Evolutionary conservation across 2,888 invertebrate genomes (phyloP).

Genomic region (Shargacucullia verbasci): DNA sequence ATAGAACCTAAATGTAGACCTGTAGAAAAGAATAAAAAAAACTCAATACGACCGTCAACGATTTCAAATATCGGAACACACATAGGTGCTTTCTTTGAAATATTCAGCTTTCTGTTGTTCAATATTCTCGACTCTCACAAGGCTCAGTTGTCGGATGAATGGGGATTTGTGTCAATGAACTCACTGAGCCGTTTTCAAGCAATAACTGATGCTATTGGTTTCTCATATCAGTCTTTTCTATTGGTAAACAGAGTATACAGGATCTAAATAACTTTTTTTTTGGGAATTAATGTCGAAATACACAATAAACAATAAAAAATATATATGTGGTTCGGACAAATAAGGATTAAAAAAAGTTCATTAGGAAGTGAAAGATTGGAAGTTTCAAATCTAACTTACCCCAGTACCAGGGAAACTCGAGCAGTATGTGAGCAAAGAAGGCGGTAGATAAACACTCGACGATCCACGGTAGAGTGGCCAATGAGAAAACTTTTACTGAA

Average conservation of each 20-base stretch:
- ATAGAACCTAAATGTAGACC: slow-evolving; percentile 94
- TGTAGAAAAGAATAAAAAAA: slow-evolving; percentile 58
- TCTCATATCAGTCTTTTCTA: slow-evolving; percentile 37
- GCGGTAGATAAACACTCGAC: slow-evolving; percentile 83
- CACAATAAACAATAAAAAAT: no score
- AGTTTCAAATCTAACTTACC: slow-evolving; percentile 71
- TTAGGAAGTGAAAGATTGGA: slow-evolving; percentile 25
- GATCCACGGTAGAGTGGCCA: slow-evolving; percentile 85
- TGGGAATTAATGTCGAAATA: slow-evolving; percentile 18
- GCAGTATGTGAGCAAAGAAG: slow-evolving; percentile 79
- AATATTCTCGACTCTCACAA: slow-evolving; percentile 40
- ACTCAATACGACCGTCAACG: slow-evolving; percentile 5
- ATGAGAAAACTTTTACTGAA: slow-evolving; percentile 83
- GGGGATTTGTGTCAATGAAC: slow-evolving; percentile 54
- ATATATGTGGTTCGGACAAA: slow-evolving; percentile 4
- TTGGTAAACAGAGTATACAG: slow-evolving; percentile 20
- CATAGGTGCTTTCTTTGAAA: slow-evolving; percentile 30
- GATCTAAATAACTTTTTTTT: slow-evolving; percentile 30
- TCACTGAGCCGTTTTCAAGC: slow-evolving; percentile 45
- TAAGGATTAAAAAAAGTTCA: slow-evolving; percentile 11
- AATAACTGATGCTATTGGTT: slow-evolving; percentile 46
- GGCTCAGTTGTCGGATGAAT: slow-evolving; percentile 53
- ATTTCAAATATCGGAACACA: slow-evolving; percentile 32
- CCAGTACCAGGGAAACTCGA: slow-evolving; percentile 86
- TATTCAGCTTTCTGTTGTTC: slow-evolving; percentile 46